Base-by-base conservation (phyloP, 2,113 vertebrate genomes). In the Orycteropus afer region DNA sequence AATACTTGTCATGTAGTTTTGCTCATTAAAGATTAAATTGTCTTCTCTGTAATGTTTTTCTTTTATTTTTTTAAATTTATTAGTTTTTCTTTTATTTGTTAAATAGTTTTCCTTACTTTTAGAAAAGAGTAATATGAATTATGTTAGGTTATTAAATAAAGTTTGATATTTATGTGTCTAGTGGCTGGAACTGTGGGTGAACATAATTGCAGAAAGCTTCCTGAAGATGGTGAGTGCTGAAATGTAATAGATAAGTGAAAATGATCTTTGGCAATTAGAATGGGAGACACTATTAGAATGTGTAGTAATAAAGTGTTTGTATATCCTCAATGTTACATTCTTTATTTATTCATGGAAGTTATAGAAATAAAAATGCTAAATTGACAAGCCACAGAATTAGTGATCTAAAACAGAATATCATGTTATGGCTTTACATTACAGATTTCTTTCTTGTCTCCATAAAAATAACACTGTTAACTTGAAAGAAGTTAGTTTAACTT, bases 261-360 rank as follows among this genome's bases (percentile, higher is more conserved):
- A 92, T 61, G 13, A 1, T 67, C 1, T 71, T 55, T 47, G 10
- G 37, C 67, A 85, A 4, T 53, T 86, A 49, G 22, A 42, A 51
- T 65, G 27, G 14, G 12, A 86, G 74, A 74, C 45, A n/a, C 23
- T 71, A 51, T 86, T 82, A 51, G 7, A 15, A 9, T 23, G 34
- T 55, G 1, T 83, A 85, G 59, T 90, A 73, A 81, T 80, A 81
- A 86, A 92, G 65, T 73, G 32, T 37, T 80, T 79, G 11, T 3
- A 47, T 40, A 53, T 51, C 40, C 10, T 91, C 29, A 79, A 55
- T 94, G 80, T 49, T n/a, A 93, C 61, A 87, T 51, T 55, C n/a
- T 82, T 94, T 91, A 95, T 61, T 87, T 92, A 95, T 88, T 94
- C 51, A 96, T 90, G 32, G 59, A 84, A 83, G 11, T 65, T 42